Evolutionary conservation across 2,113 vertebrate species (phyloP).

Genomic region (Platysternon megacephalum): DNA sequence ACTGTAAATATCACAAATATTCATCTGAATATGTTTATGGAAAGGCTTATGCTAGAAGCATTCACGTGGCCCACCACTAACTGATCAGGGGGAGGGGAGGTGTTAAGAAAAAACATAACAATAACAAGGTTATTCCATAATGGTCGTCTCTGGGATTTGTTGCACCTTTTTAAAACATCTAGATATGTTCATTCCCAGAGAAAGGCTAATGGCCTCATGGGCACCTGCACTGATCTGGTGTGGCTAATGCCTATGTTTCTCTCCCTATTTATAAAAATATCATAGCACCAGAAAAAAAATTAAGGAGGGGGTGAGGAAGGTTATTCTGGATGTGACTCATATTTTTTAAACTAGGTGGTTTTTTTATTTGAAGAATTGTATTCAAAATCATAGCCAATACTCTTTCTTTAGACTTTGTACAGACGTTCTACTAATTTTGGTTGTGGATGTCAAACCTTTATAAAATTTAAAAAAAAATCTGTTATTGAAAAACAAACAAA

Average conservation of each 20-base stretch:
- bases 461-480: neutral
- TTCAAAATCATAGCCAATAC: no score
- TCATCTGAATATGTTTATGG: neutral
- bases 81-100: neutral
- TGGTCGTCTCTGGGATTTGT: neutral
- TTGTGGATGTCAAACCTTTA: neutral
- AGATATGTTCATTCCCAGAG: neutral
- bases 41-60: neutral
- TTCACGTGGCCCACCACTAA: neutral
- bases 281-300: neutral
- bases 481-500: no score
- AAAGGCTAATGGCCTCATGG: neutral
- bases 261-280: neutral
- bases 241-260: neutral
- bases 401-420: neutral
- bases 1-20: neutral
- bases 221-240: neutral
- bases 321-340: neutral
- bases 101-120: neutral
- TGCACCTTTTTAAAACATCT: neutral
- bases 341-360: neutral
- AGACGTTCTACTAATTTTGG: rapidly evolving
- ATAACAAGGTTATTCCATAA: neutral
- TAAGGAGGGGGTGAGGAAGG: rapidly evolving
- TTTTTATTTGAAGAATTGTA: neutral